phyloP scores from a whole-genome alignment of 2,797 vertebrate species.

The Rhinichthys osculus region DNA sequence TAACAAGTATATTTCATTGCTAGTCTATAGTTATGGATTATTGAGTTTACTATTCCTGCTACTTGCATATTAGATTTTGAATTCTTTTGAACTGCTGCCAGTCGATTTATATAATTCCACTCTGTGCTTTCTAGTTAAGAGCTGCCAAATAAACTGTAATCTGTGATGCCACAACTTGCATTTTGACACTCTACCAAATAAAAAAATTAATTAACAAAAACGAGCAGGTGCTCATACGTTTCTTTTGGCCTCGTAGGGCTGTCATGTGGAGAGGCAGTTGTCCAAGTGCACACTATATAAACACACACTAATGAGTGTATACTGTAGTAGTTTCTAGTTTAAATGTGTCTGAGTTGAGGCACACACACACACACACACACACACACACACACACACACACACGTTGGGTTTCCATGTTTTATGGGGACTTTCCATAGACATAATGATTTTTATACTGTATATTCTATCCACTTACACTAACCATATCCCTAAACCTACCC shows the following conservation, averaged over 20 bases:
- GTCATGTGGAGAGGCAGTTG: conserved; percentile 17
- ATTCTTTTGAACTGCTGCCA: conserved; percentile 17
- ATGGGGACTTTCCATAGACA: not conserved
- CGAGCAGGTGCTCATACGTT: conserved; percentile 13
- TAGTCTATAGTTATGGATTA: conserved; percentile 8
- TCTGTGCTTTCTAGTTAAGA: conserved; percentile 15
- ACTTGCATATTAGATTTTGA: not conserved
- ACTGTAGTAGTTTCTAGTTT: not conserved
- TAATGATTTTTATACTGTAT: not conserved
- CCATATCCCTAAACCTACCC: not conserved
- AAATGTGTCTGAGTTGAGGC: too few relatives aligned
- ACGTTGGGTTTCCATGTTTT: not conserved
- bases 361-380: too few relatives aligned
- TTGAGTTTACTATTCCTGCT: conserved; percentile 1
- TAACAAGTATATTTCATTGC: not conserved
- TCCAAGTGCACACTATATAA: conserved; percentile 17
- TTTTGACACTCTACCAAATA: conserved; percentile 25
- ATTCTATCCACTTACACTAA: not conserved
- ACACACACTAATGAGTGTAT: not conserved
- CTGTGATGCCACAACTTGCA: conserved; percentile 11
- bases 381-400: too few relatives aligned
- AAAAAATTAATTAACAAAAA: conserved; percentile 28
- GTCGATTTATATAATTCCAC: conserved; percentile 1
- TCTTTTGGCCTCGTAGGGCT: conserved; percentile 6
- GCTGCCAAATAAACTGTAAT: conserved; percentile 22